These are phyloP conservation scores for Holocentrus rufus DNA, from an alignment of 2,797 vertebrate genomes.

Conservation along the genomic window DNA sequence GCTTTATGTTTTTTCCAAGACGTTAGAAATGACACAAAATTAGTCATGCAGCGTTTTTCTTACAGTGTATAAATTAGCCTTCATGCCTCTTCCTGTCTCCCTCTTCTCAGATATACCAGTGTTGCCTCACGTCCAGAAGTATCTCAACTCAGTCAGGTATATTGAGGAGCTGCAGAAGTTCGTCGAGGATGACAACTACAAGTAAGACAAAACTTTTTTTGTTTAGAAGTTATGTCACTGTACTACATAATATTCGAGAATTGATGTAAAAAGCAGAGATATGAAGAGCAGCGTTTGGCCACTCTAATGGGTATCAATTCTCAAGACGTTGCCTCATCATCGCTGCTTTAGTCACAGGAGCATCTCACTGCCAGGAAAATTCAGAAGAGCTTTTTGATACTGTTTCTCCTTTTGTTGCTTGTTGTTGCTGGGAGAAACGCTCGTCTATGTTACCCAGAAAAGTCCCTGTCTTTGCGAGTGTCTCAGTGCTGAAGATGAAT, in stretches of 20 bases:
- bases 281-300: no score
- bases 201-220: conserved; percentile 82
- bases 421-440: no score
- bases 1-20: no score
- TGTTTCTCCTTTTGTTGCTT: background rate
- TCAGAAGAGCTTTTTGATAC: background rate
- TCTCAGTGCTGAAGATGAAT: background rate
- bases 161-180: conserved; percentile 99
- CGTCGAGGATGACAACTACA: conserved; percentile 99
- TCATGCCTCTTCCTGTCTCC: background rate
- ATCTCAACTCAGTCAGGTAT: conserved; percentile 96
- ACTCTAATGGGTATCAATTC: no score
- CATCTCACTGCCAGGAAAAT: no score
- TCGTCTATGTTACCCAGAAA: conserved; percentile 1
- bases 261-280: no score
- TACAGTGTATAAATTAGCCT: no score
- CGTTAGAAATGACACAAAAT: no score
- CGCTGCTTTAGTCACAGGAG: no score
- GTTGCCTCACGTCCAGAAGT: conserved; percentile 98
- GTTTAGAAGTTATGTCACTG: background rate
- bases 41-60: no score
- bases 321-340: conserved; percentile 24
- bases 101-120: conserved; percentile 88
- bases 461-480: background rate
- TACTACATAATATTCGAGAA: background rate